Evolutionary conservation across 2,797 vertebrate genomes (phyloP).

Genomic region (Melanogrammus aeglefinus): DNA sequence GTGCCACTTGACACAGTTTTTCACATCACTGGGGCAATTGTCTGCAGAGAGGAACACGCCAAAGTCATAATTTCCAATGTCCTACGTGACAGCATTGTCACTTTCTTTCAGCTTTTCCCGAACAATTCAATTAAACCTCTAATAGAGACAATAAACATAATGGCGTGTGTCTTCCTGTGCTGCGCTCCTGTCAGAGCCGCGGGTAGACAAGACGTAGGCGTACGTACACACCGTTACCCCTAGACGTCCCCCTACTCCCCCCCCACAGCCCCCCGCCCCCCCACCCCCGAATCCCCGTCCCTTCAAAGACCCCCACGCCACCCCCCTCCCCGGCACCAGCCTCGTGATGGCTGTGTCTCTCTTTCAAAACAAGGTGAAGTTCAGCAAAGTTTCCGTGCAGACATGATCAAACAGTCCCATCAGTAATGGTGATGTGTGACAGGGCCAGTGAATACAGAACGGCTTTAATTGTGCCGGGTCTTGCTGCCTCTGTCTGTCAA

Average conservation of each 20-base stretch:
- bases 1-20: conserved; percentile 80
- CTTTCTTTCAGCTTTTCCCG: conserved; percentile 61
- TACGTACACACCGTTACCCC: not conserved
- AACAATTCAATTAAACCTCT: conserved; percentile 80
- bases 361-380: conserved; percentile 96
- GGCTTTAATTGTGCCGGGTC: conserved; percentile 98
- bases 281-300: not conserved
- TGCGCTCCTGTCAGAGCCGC: conserved; percentile 57
- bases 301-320: conserved; percentile 45
- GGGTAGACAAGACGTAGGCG: not conserved
- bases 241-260: conserved; percentile 33
- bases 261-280: not conserved
- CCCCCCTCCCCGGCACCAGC: conserved; percentile 59
- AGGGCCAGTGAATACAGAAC: conserved; percentile 96
- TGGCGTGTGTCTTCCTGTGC: conserved; percentile 60
- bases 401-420: conserved; percentile 92
- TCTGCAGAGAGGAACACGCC: conserved; percentile 74
- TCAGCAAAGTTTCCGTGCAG: conserved; percentile 83
- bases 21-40: conserved; percentile 78
- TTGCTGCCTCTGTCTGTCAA: conserved; percentile 99
- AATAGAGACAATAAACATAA: conserved; percentile 73
- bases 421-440: conserved; percentile 91
- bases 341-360: conserved; percentile 62
- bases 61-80: conserved; percentile 75
- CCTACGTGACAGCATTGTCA: conserved; percentile 69